Base-by-base conservation (phyloP, 2,888 invertebrate genomes). In the Scotopteryx bipunctaria region DNA sequence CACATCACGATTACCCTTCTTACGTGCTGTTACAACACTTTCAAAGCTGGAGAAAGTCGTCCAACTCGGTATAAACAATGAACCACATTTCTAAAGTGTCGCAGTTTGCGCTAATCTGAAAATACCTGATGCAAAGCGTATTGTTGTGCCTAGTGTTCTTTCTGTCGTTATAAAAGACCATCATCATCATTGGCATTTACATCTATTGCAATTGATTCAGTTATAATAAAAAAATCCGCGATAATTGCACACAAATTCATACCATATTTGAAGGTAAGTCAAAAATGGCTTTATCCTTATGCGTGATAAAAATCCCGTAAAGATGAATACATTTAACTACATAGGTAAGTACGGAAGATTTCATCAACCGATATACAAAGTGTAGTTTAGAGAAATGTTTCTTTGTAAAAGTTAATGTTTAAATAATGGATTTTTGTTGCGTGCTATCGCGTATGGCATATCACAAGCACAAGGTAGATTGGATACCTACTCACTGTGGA, bases 1-100 rank as follows among this genome's bases (percentile, higher is more conserved):
- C 73, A 57, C 62, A 73, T 78, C 81, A 81, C 81, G 80, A 76
- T 79, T 76, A 78, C 71, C 73, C 73, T 75, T 73, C 75, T 75
- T 77, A 73, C 73, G 68, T 70, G 67, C 61, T 67, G 69, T 76
- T 75, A 75, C 72, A 66, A 71, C 73, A 77, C 76, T 74, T 70
- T 73, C 70, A 62, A 69, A 71, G 66, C 76, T 64, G 72, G 79
- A 75, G 84, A 86, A 83, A 83, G 82, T 76, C 65, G 64, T 59
- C 56, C 59, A 57, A 50, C 57, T 52, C 42, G 47, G 43, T 53
- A 41, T 53, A 55, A 60, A 59, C 55, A 61, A 50, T 59, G 56
- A 48, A 47, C 59, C 47, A 51, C 53, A 55, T 57, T 67, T 55
- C 59, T 67, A 68, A 63, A 63, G 41, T 55, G 55, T 60, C 64